phyloP scores from a whole-genome alignment of 1,140 invertebrate genomes.

The Thaumetopoea pityocampa region DNA sequence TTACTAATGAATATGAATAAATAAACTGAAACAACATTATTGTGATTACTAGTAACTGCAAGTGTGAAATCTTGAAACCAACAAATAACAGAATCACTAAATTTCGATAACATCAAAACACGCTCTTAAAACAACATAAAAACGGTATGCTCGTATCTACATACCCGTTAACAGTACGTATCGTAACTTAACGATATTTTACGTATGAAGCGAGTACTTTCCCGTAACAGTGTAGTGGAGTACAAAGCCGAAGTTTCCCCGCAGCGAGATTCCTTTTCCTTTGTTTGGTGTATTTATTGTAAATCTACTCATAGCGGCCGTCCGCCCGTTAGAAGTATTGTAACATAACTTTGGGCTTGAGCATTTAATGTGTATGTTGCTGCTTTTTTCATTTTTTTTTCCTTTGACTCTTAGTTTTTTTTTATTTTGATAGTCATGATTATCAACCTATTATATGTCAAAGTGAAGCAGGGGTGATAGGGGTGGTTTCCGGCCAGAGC shows the following conservation, averaged over 20 bases:
- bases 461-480: no score
- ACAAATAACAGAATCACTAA: no score
- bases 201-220: slow-evolving; percentile 24
- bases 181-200: slow-evolving; percentile 12
- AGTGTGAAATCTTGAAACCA: no score
- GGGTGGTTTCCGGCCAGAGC: no score
- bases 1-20: no score
- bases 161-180: no score
- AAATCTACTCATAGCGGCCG: slow-evolving; percentile 70
- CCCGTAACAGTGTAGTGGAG: slow-evolving; percentile 34
- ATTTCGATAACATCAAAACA: no score
- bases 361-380: slow-evolving; percentile 29
- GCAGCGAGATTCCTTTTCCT: slow-evolving; percentile 70
- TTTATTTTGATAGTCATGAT: slow-evolving; percentile 1
- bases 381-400: slow-evolving; percentile 7
- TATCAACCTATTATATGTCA: no score
- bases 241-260: slow-evolving; percentile 67
- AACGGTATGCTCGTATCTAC: no score
- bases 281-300: slow-evolving; percentile 75
- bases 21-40: no score
- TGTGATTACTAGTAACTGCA: no score
- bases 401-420: slow-evolving; percentile 2
- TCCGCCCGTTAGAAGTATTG: slow-evolving; percentile 62
- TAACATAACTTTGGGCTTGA: slow-evolving; percentile 66
- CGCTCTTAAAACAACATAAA: no score